Base-by-base conservation (phyloP, 1,140 invertebrate species). In the Eufriesea mexicana region DNA sequence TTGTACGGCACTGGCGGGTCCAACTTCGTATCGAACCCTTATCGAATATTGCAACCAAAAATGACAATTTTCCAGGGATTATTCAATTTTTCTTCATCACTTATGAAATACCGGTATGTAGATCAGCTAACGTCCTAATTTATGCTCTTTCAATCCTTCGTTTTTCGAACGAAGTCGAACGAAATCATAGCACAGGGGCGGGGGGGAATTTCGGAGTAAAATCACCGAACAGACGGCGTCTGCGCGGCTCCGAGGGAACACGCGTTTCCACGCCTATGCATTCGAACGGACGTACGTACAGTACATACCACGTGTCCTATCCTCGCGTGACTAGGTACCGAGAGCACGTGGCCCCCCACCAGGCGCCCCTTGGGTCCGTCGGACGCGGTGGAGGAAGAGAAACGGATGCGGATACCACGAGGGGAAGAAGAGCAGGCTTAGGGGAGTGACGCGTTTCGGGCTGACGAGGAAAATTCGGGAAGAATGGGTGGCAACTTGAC, bases 321-420 rank as follows among this genome's bases (percentile, higher is more conserved):
- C 87, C 89, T 89, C 84, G 80, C 80, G 81, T 89, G 88, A 89
- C 79, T 89, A 80, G 68, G 78, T 73, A 84, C 76, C 67, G 74
- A 54, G 75, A 90, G 87, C 90, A 91, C 91, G 90, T 92, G 91
- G 89, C 84, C 89, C 89, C 87, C 89, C 84, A 91, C 86, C 67
- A 85, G 45, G 28, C 49, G 77, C 54, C 73, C 83, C 80, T 75
- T 76, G 51, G 57, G 71, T 81, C 79, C 83, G 57, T 54, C 72
- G 25, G 59, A 64, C 64, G 70, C 57, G 74, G 57, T 49, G 76
- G 57, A 82, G 35, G 8, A 25, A 59, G 35, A 12, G 64, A 66
- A 20, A 51, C 14, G 51, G 70, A 45, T 16, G n/a, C 42, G n/a
- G 67, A 71, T 49, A 55, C 57, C 25, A 28, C 23, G 61, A 67